Base-by-base conservation (phyloP, 2,113 vertebrate species). In the Nematolebias whitei region DNA sequence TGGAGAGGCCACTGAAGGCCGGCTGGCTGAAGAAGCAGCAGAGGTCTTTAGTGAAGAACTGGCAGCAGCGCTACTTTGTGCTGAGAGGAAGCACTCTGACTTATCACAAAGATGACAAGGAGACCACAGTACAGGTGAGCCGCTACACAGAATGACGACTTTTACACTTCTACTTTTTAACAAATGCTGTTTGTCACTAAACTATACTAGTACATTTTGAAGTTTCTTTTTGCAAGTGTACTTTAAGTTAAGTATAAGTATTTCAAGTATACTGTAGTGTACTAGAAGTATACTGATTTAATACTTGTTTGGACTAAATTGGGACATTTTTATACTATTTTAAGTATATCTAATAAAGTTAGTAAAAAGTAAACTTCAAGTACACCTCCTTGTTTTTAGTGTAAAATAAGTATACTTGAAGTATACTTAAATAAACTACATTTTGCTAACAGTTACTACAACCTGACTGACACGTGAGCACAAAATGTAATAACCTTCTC, bases 1-100 rank as follows among this genome's bases (percentile, higher is more conserved):
- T 93, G 84, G 95, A 97, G 75, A 91, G 94, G 65, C 95, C 97
- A 0, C 86, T 96, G 71, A 98, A 96, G 86, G 88, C 93, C 0
- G 97, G 97, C 69, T 98, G 97, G 96, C 89, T 99, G 74, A 96
- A 95, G 83, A 98, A 98, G 83, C 96, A 98, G 85, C 96, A 98
- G 86, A 91, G 96, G 70, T 95, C 95, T 63, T 90, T 99, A 2
- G 95, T 98, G 43, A 97, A 95, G 89, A 98, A 98, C 91, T 99
- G 97, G 97, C 96, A 98, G 79, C 93, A 94, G 47, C 86, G 94
- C 2, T 99, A 94, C 90, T 98, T 98, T 19, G 95, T 96, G 68
- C 89, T 99, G 11, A 92, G 87, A 74, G 95, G 95, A 0, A 95
- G 93, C 76, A 92, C 92, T 0, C 92, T 99, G 23, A 95, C 78